phyloP scores from a whole-genome alignment of 1,140 invertebrate genomes.

The Drosophila subpulchrella region DNA sequence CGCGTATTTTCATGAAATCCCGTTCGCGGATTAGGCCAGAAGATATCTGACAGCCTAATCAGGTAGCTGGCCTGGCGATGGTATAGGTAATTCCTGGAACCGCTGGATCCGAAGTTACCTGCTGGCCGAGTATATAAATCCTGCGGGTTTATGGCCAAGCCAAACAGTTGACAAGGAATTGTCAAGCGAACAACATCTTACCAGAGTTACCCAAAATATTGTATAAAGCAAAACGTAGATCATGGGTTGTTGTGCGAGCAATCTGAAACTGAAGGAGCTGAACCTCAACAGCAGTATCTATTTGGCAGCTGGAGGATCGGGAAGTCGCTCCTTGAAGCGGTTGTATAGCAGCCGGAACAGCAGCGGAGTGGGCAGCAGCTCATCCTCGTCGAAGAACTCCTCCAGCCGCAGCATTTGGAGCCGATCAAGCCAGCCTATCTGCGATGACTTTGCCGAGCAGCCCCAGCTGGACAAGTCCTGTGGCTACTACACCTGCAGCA shows the following conservation, averaged over 20 bases:
- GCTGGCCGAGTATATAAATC: conserved; percentile 40
- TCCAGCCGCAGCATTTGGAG: conserved; percentile 43
- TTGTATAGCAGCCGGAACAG: conserved; percentile 38
- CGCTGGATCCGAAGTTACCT: neutral
- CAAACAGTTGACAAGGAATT: conserved; percentile 32
- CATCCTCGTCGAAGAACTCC: conserved; percentile 10
- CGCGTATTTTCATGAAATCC: conserved; percentile 38
- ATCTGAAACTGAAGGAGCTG: conserved; percentile 45
- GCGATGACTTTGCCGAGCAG: conserved; percentile 71
- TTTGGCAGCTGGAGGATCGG: conserved; percentile 1
- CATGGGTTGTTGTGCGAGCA: conserved; percentile 71
- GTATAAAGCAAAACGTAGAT: neutral
- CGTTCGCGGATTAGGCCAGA: conserved; percentile 42
- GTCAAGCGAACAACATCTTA: conserved; percentile 5
- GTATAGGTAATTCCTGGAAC: conserved; percentile 24
- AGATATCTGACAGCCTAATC: conserved; percentile 8
- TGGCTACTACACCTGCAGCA: conserved; percentile 71
- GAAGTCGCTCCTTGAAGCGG: conserved; percentile 38
- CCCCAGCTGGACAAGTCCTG: conserved; percentile 55
- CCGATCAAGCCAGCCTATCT: conserved; percentile 50
- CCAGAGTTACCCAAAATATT: neutral
- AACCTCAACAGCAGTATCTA: conserved; percentile 44
- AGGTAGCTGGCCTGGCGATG: conserved; percentile 6
- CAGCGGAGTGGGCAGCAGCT: conserved; percentile 42
- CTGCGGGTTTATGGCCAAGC: conserved; percentile 1